Evolutionary conservation across 2,797 vertebrate genomes (phyloP).

Genomic region (Sebastes diaconus): DNA sequence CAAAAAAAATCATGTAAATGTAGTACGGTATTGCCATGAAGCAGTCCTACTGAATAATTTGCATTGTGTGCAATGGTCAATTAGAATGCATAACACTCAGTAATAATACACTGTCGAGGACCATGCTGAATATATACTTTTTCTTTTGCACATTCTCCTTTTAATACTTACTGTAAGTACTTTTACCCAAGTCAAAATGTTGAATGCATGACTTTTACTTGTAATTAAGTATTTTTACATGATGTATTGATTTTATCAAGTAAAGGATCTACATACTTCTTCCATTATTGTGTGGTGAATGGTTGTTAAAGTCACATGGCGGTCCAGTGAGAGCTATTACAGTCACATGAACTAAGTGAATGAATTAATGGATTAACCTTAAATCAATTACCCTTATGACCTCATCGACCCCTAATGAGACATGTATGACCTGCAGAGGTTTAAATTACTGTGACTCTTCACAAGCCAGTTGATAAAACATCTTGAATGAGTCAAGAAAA

Average conservation of each 20-base stretch:
- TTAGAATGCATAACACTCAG: not conserved
- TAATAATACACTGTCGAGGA: not conserved
- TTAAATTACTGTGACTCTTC: conserved; percentile 21
- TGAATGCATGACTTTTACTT: not conserved
- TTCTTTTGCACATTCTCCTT: not conserved
- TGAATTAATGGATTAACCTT: conserved; percentile 55
- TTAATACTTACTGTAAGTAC: not conserved
- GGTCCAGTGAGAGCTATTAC: conserved; percentile 13
- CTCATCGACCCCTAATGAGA: conserved; percentile 27
- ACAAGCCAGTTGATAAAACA: conserved; percentile 1
- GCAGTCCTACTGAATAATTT: not conserved
- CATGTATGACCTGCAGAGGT: conserved; percentile 10
- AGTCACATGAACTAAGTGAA: conserved; percentile 42
- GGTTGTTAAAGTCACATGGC: conserved; percentile 12
- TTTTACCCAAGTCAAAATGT: not conserved
- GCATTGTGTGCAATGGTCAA: not conserved
- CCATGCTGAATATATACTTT: not conserved
- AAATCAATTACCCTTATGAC: conserved; percentile 57
- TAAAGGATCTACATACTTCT: not conserved
- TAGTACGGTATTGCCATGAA: not conserved
- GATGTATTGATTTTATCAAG: not conserved
- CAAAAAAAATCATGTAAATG: not conserved
- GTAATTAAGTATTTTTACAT: not conserved
- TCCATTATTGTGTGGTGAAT: not conserved
- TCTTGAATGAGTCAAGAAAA: not conserved